Conservation (phyloP, 1,140 invertebrate genomes). For the Lasioglossum baleicum region DNA sequence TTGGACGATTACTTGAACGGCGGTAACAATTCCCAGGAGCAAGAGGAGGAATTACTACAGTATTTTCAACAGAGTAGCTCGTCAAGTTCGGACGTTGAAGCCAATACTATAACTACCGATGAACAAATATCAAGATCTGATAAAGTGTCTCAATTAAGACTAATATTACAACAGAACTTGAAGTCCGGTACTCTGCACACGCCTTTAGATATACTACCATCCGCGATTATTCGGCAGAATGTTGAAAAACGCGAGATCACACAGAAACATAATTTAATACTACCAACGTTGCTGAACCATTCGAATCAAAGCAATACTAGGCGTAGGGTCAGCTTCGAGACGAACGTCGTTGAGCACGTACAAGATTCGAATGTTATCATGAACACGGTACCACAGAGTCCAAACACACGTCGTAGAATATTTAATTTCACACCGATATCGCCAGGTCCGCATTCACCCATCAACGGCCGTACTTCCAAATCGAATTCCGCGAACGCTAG, state of each 20-base stretch:
- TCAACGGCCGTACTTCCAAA: constrained; percentile 78
- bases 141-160: constrained; percentile 86
- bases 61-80: constrained; percentile 85
- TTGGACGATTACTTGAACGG: constrained; percentile 88
- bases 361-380: constrained; percentile 66
- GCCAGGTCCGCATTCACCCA: constrained; percentile 84
- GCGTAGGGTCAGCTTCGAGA: constrained; percentile 84
- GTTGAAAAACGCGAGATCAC: constrained; percentile 66
- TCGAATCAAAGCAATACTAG: constrained; percentile 69
- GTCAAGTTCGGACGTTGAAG: constrained; percentile 74
- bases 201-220: constrained; percentile 59
- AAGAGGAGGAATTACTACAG: constrained; percentile 88
- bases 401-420: constrained; percentile 85
- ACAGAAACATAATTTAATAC: constrained; percentile 71
- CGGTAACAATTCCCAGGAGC: constrained; percentile 88
- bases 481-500: constrained; percentile 84
- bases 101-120: constrained; percentile 57
- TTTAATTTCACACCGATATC: constrained; percentile 93
- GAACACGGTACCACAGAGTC: constrained; percentile 82
- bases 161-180: constrained; percentile 86
- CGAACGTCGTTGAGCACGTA: constrained; percentile 75
- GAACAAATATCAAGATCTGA: constrained; percentile 79
- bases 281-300: constrained; percentile 73
- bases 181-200: constrained; percentile 76
- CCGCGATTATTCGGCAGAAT: constrained; percentile 59